These are phyloP conservation scores for Seriola aureovittata DNA, from an alignment of 2,113 vertebrate species.

Conservation along the genomic window DNA sequence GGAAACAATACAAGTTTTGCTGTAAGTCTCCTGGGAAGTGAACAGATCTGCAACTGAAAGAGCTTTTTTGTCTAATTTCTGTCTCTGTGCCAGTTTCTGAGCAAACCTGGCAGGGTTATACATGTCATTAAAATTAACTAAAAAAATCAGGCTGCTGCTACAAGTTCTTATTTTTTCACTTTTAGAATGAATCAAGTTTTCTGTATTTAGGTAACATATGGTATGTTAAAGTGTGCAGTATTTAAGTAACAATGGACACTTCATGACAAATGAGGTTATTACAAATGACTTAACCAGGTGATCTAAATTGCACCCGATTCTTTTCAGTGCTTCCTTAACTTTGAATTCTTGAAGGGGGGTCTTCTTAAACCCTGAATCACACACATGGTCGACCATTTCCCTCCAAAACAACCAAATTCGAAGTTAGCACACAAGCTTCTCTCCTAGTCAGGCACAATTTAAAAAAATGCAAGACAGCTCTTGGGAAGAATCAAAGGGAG, in stretches of 20 bases:
- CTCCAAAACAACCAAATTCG: not conserved
- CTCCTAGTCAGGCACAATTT: not conserved
- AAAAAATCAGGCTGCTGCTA: not conserved
- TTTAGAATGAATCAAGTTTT: not conserved
- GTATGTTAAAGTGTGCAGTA: not conserved
- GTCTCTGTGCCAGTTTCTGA: not conserved
- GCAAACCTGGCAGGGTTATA: not conserved
- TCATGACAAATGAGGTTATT: not conserved
- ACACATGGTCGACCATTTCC: not conserved
- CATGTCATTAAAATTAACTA: not conserved
- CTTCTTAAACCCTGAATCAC: not conserved
- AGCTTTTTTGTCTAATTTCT: not conserved
- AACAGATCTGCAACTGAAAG: not conserved
- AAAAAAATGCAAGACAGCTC: not conserved
- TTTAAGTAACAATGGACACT: not conserved
- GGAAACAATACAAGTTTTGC: not conserved
- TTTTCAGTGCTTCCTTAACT: not conserved
- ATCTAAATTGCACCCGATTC: no score
- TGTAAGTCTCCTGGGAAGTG: not conserved
- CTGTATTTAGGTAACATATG: constrained; percentile 1
- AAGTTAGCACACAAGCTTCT: not conserved
- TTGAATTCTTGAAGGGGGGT: not conserved
- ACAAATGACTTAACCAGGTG: not conserved
- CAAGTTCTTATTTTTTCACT: not conserved
- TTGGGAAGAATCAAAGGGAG: not conserved